Evolutionary conservation across 2,888 invertebrate species (phyloP), one percentile per base, ranked within the genome.

Genomic region (Diplazon laetatorius): DNA sequence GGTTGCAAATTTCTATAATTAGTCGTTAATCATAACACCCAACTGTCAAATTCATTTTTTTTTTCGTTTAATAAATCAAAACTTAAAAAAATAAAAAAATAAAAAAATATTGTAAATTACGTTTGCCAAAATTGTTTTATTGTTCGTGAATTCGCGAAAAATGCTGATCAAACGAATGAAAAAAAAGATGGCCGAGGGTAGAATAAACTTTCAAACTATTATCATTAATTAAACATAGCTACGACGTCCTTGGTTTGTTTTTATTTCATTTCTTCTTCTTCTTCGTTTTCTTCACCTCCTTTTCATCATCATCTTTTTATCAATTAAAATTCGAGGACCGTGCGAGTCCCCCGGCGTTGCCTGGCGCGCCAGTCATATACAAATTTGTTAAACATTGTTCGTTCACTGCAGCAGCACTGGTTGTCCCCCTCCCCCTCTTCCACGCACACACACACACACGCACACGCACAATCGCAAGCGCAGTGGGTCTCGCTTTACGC

Each of bases 371-470:
- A 82, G 70, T 83, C 82, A 65, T 85, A 82, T 85, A 82, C 82
- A 87, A n/a, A 87, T 87, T 87, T 85, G 83, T 87, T 87, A 87
- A 84, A n/a, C 84, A 87, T 87, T 86, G 85, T 86, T 87, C 82
- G 80, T 82, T 62, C 50, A n/a, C n/a, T n/a, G n/a, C n/a, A n/a
- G n/a, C 84, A 86, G 82, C 86, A 87, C 86, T 84, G 30, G 6
- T 30, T 6, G 30, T 30, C 57, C 42, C 18, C 66, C 55, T 39
- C 37, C 39, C 52, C 20, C 20, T 44, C 39, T n/a, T n/a, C n/a
- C n/a, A n/a, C n/a, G n/a, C n/a, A n/a, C n/a, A n/a, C n/a, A n/a
- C n/a, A n/a, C n/a, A n/a, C n/a, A n/a, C n/a, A n/a, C n/a, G n/a
- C n/a, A n/a, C n/a, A n/a, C n/a, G n/a, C n/a, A n/a, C n/a, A n/a